Evolutionary conservation across 2,113 vertebrate genomes (phyloP).

Genomic region (Mormyrus lacerda): DNA sequence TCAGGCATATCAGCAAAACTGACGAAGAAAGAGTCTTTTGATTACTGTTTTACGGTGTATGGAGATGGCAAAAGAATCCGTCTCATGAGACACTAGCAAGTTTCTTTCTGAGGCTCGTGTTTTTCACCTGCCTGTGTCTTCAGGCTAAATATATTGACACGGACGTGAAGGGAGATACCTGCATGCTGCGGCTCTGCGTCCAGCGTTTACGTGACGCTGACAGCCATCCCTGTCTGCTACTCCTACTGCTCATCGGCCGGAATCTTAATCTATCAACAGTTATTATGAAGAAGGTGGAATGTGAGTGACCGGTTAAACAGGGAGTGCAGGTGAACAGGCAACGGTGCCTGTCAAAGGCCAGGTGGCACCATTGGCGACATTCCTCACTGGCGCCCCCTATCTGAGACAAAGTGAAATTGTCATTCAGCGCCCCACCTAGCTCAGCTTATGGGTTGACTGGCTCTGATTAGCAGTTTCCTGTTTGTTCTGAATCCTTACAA

Average conservation of each 20-base stretch:
- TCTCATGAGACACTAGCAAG: neutral
- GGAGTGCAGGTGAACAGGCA: neutral
- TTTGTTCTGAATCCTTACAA: neutral
- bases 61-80: neutral
- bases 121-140: neutral
- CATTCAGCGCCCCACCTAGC: neutral
- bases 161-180: neutral
- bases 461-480: neutral
- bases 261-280: neutral
- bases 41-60: neutral
- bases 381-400: neutral
- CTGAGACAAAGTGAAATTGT: neutral
- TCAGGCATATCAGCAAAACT: neutral
- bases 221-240: neutral
- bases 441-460: neutral
- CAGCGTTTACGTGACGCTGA: neutral
- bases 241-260: neutral
- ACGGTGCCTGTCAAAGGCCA: neutral
- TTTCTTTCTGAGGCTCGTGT: neutral
- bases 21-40: neutral
- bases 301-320: neutral
- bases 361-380: neutral
- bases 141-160: neutral
- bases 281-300: neutral
- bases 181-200: neutral